Conservation (phyloP, 1,140 invertebrate species). For the Lepidostoma basale region DNA sequence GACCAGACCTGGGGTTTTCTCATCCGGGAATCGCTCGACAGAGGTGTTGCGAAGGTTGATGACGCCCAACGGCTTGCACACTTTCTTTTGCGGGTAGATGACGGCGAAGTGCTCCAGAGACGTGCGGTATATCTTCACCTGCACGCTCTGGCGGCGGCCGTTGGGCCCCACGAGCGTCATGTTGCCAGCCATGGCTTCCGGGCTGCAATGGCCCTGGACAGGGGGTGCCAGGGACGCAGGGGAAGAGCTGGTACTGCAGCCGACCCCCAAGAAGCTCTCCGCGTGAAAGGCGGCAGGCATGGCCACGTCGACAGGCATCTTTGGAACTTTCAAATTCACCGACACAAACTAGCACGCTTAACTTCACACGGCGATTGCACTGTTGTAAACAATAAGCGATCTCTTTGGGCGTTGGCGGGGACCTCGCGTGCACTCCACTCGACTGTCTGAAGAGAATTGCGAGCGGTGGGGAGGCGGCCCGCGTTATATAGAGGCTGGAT, state of each 20-base stretch:
- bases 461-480: constrained; percentile 2
- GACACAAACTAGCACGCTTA: background rate
- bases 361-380: background rate
- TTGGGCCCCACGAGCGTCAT: constrained; percentile 65
- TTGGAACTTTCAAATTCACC: background rate
- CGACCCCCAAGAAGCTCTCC: constrained; percentile 37
- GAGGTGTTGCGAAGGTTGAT: constrained; percentile 67
- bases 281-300: constrained; percentile 43
- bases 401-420: background rate
- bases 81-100: constrained; percentile 69
- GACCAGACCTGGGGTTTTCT: constrained; percentile 59
- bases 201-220: constrained; percentile 59
- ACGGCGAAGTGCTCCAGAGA: constrained; percentile 72
- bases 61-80: constrained; percentile 67
- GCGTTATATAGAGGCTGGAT: too few species aligned
- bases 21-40: constrained; percentile 60
- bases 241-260: constrained; percentile 44
- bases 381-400: background rate
- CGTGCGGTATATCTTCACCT: constrained; percentile 70
- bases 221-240: constrained; percentile 49
- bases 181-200: constrained; percentile 68
- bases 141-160: constrained; percentile 65
- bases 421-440: background rate
- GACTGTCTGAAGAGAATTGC: background rate
- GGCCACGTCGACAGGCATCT: constrained; percentile 42